A percentile compares a stretch with the other conserved stretches of the same genome.
Evolutionary conservation across 1,140 invertebrate genomes (phyloP).

Genomic region (Heliconius eleuchia): DNA sequence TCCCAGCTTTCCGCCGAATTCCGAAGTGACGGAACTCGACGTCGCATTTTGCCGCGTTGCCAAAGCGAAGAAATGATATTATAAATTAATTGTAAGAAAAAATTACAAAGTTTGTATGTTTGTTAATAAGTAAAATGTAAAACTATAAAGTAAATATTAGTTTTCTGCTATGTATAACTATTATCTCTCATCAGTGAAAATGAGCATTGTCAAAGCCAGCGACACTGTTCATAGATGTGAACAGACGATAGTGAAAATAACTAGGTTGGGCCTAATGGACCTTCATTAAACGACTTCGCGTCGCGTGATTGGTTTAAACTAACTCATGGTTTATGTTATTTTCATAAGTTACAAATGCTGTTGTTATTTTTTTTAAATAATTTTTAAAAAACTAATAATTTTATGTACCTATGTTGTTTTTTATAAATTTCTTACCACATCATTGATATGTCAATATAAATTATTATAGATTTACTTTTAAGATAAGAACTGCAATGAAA

Average conservation of each 20-base stretch:
- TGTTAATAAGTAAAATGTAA: not conserved
- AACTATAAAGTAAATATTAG: not conserved
- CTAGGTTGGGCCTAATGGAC: slow-evolving; percentile 24
- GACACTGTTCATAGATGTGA: slow-evolving; percentile 19
- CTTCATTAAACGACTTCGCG: slow-evolving; percentile 19
- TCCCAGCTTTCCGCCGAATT: no score
- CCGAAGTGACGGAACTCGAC: no score
- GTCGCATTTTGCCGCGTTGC: no score
- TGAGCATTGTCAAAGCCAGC: not conserved
- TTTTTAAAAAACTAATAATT: not conserved
- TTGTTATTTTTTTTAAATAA: slow-evolving; percentile 5
- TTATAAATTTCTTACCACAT: no score
- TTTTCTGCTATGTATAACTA: not conserved
- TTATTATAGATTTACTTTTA: no score
- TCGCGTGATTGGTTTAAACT: slow-evolving; percentile 30
- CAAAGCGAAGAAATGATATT: no score
- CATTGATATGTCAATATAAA: no score
- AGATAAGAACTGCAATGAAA: no score
- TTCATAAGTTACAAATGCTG: slow-evolving; percentile 17
- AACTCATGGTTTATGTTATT: slow-evolving; percentile 21
- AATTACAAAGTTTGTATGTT: not conserved
- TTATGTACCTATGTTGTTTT: no score
- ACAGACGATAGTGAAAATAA: slow-evolving; percentile 25
- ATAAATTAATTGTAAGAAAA: not conserved
- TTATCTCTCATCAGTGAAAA: not conserved